A percentile compares a stretch with the other conserved stretches of the same genome.
phyloP scores from a whole-genome alignment of 2,797 vertebrate species.

The Stomatorhinus walkeri region DNA sequence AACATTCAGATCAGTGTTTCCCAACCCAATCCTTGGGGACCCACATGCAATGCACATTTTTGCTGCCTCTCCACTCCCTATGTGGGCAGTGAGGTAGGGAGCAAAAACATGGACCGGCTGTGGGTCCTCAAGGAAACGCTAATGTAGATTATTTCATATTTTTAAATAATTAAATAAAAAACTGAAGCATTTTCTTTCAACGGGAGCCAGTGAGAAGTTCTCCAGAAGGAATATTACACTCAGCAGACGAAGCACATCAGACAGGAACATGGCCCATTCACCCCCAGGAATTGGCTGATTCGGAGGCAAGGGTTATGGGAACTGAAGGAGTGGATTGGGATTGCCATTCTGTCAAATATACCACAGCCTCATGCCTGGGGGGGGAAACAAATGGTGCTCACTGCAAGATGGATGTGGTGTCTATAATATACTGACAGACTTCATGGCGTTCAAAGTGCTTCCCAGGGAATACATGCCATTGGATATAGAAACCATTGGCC shows the following conservation, averaged over 20 bases:
- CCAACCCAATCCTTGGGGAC: background rate
- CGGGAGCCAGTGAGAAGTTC: background rate
- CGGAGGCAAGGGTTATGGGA: slow-evolving; percentile 12
- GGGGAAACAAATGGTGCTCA: background rate
- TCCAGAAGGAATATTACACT: background rate
- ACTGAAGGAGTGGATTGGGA: background rate
- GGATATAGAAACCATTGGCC: background rate
- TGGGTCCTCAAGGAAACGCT: background rate
- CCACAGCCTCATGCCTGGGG: background rate
- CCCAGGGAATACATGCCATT: background rate
- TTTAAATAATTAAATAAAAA: background rate
- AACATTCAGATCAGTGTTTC: background rate
- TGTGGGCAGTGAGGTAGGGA: background rate
- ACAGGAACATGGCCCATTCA: background rate
- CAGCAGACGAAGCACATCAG: background rate
- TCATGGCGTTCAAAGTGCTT: background rate
- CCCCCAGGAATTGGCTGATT: background rate
- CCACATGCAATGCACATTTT: background rate
- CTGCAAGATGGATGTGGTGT: background rate
- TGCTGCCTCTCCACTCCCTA: background rate
- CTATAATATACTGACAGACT: background rate
- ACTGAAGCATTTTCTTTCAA: background rate
- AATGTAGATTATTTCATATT: background rate
- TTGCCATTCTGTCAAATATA: slow-evolving; percentile 10
- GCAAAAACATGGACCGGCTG: background rate